A percentile compares a stretch with the other conserved stretches of the same genome.
phyloP scores from a whole-genome alignment of 2,888 invertebrate species.

The Scaptomyza reducta region DNA sequence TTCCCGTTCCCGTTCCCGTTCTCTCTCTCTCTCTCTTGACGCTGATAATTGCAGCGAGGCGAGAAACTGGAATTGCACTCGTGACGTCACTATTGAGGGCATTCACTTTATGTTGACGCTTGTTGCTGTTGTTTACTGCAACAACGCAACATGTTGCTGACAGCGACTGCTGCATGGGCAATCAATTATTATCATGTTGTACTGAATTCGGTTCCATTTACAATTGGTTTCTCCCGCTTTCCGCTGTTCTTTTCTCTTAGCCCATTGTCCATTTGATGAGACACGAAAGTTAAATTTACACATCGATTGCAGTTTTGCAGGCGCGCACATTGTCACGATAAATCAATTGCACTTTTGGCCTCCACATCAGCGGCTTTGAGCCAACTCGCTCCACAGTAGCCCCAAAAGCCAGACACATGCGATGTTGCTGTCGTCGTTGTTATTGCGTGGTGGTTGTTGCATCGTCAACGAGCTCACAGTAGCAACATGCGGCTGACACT shows the following conservation, averaged over 20 bases:
- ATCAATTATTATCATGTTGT: constrained; percentile 55
- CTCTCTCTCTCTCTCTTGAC: neutral
- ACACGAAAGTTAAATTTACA: constrained; percentile 75
- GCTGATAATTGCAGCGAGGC: constrained; percentile 54
- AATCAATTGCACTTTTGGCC: constrained; percentile 79
- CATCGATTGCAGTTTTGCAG: constrained; percentile 63
- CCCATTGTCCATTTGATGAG: constrained; percentile 69
- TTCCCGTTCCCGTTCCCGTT: constrained; percentile 44
- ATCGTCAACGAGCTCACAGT: constrained; percentile 50
- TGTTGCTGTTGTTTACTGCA: constrained; percentile 21
- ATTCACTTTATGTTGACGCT: constrained; percentile 72
- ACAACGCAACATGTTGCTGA: constrained; percentile 27
- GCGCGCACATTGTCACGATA: constrained; percentile 78
- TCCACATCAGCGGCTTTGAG: constrained; percentile 34
- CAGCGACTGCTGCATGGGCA: constrained; percentile 39
- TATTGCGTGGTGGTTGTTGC: too few species aligned
- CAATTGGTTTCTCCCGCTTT: constrained; percentile 32
- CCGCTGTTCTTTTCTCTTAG: constrained; percentile 15
- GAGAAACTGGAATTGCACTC: constrained; percentile 63
- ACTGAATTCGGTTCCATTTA: constrained; percentile 45
- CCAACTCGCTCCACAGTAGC: constrained; percentile 33
- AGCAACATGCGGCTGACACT: constrained; percentile 79
- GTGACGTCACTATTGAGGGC: constrained; percentile 77
- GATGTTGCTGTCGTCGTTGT: constrained; percentile 34
- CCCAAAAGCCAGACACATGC: constrained; percentile 36